phyloP scores from a whole-genome alignment of 1,140 invertebrate species.

The Drosophila jambulina region DNA sequence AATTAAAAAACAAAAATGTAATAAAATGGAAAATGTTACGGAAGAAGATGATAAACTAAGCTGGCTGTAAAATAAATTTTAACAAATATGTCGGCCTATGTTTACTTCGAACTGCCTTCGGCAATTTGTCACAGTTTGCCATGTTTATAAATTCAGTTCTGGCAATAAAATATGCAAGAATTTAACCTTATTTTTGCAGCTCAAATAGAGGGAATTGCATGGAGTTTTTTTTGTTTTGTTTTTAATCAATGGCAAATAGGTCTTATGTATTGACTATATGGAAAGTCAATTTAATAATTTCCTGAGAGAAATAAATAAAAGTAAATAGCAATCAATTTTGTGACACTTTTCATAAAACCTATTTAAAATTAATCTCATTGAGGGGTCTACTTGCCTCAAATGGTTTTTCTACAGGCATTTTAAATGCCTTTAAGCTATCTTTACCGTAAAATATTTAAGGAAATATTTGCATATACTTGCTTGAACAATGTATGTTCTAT shows the following conservation, averaged over 20 bases:
- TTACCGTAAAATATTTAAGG: slow-evolving; percentile 1
- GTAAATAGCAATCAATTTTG: slow-evolving; percentile 3
- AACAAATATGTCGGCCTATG: slow-evolving; percentile 22
- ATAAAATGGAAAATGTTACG: slow-evolving; percentile 27
- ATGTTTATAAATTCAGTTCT: slow-evolving; percentile 21
- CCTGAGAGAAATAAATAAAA: not conserved
- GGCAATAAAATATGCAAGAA: not conserved
- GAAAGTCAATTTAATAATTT: not conserved
- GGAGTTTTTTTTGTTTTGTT: not conserved
- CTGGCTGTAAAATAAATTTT: slow-evolving; percentile 28
- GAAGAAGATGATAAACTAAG: slow-evolving; percentile 14
- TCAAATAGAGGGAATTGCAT: not conserved
- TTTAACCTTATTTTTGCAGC: not conserved
- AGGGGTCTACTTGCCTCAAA: not conserved
- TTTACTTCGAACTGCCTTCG: slow-evolving; percentile 14
- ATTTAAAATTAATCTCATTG: slow-evolving; percentile 8
- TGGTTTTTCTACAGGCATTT: not conserved
- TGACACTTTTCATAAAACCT: not conserved
- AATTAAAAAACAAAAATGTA: slow-evolving; percentile 30
- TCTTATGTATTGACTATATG: slow-evolving; percentile 2
- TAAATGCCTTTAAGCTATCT: not conserved
- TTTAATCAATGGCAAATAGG: not conserved
- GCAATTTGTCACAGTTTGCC: slow-evolving; percentile 24
- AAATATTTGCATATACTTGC: slow-evolving; percentile 14
- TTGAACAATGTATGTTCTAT: slow-evolving; percentile 3